Evolutionary conservation across 2,888 invertebrate species (phyloP), one percentile per base, ranked within the genome.

Genomic region (Glaucopsyche alexis): DNA sequence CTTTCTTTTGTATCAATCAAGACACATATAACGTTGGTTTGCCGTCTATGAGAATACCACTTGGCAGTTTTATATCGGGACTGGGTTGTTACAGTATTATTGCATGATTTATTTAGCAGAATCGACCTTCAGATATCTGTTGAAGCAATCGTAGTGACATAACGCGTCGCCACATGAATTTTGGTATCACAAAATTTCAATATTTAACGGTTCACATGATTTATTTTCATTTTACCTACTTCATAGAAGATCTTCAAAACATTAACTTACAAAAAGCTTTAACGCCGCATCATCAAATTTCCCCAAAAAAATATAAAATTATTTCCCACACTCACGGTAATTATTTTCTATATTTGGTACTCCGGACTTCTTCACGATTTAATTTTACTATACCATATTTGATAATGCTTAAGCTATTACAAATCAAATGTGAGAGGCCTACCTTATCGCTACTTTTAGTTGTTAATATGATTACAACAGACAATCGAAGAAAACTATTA

Each of bases 271-370:
- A 60, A 60, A 60, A 11, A 60, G 2, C 60, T 60, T 60, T 60
- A 60, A 60, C 29, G 29, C 55, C 55, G 19, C 55, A 60, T 60
- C 55, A 11, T 7, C 13, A 38, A 38, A 19, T 49, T 49, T 69
- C 14, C 14, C 69, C 19, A 47, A 69, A 69, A 29, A 69, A 69
- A 47, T 69, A 69, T 69, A 47, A 69, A 69, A 69, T 69, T 69
- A 49, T 69, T 69, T 69, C 69, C 69, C 69, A 69, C 69, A 69
- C 69, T 69, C 69, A 29, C 72, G 74, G 72, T 71, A 66, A 76
- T 71, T 60, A 69, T 69, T 74, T 74, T 52, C 64, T 73, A 7
- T 47, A 69, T 69, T 19, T 69, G 69, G 69, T 47, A 47, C 19
- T 45, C 8, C 19, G n/a, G 45, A 67, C 69, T 69, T 49, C 49